Evolutionary conservation across 1,140 invertebrate species (phyloP), one percentile per base, ranked within the genome.

Genomic region (Drosophila nikananu): DNA sequence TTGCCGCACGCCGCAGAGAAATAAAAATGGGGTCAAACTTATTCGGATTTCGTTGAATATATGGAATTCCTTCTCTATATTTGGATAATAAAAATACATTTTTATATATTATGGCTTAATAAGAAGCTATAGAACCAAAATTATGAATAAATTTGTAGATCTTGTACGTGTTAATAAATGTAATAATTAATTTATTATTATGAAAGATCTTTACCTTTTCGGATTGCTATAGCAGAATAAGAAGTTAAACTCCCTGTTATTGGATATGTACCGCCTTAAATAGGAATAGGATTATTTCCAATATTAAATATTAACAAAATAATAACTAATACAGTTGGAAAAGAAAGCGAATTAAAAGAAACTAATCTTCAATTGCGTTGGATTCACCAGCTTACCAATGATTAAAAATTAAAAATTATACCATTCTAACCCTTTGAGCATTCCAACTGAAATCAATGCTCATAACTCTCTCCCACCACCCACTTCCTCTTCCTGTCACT

Each of bases 361-460:
- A 17, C 6, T 25, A 25, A 23, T 21, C 42, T 21, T 21, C 19
- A 5, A 13, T n/a, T n/a, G n/a, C n/a, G n/a, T n/a, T n/a, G n/a
- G n/a, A n/a, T n/a, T n/a, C n/a, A n/a, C n/a, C n/a, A n/a, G n/a
- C n/a, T n/a, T n/a, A n/a, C n/a, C 37, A 8, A 42, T 2, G 9
- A 3, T 42, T 42, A 10, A 1, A 2, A 5, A 42, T 9, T 0
- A 35, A 32, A n/a, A 8, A 1, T 15, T n/a, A 13, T 60, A 30
- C 1, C 17, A 19, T 37, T 17, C 6, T n/a, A 23, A 9, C 2
- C 12, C 8, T 39, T 1, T 7, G 32, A 21, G 4, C 3, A 55
- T n/a, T 55, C 32, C 61, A 39, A 32, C 19, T n/a, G 17, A 10
- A 67, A 27, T 19, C 42, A 51, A 52, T 68, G 66, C 42, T 37